Evolutionary conservation across 2,797 vertebrate genomes (phyloP), one percentile per base, ranked within the genome.

Genomic region (Sebastes nivosus): DNA sequence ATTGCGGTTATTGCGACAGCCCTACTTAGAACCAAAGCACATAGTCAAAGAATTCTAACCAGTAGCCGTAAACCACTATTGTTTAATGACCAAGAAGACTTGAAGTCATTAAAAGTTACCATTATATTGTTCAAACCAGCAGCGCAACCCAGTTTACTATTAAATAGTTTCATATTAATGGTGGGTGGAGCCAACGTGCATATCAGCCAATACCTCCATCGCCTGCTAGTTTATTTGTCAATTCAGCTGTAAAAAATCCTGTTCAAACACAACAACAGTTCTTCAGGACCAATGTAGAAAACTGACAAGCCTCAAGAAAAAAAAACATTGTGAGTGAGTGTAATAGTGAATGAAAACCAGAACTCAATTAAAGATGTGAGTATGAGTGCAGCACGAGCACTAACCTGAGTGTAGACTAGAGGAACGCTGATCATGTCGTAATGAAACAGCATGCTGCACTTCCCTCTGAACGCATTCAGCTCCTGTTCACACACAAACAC

Each of bases 341-440:
- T n/a, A 30, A 1, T 8, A 29, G 14, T 29, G 13, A 8, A 25
- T 68, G 22, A 61, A 52, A 25, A n/a, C 4, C 20, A 36, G 30
- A 54, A 8, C 32, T 9, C 13, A 42, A 27, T 9, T 30, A 7
- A 46, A 32, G 32, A 63, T 73, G 13, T 29, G 3, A 30, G 30
- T 27, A 11, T 20, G 27, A 38, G 68, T 71, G 42, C 46, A 50
- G 57, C 29, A 55, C 4, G 16, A 29, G 25, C 27, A 29, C 77
- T 20, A 61, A 97, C 97, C 97, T 98, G 97, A 22, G 97, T 98
- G 90, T 98, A 98, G 68, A 98, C 98, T 5, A 99, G 94, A 0
- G 97, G 97, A 58, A 98, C 94, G 0, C 97, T 98, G 94, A 97
- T 95, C 96, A 98, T 98, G 93, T 98, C 98, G 0, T 98, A 98